Evolutionary conservation across 2,797 vertebrate species (phyloP).

Genomic region (Toxotes lorentzi): DNA sequence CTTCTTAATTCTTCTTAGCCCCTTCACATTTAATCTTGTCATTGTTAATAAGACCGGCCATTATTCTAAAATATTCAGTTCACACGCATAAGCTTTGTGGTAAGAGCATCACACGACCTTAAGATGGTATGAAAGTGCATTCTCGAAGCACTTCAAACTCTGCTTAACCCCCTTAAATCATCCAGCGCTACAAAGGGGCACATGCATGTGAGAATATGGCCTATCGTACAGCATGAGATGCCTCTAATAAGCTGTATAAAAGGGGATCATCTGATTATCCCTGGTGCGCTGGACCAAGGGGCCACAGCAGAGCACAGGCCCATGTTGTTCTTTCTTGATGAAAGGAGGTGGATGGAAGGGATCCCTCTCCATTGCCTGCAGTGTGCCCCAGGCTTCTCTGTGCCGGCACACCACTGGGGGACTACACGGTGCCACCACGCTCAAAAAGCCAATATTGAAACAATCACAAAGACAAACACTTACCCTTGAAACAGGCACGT

Average conservation of each 20-base stretch:
- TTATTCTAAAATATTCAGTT: slow-evolving; percentile 62
- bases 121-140: slow-evolving; percentile 68
- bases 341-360: slow-evolving; percentile 82
- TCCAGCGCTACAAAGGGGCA: slow-evolving; percentile 71
- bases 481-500: slow-evolving; percentile 80
- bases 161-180: slow-evolving; percentile 76
- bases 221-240: slow-evolving; percentile 76
- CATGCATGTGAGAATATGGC: slow-evolving; percentile 78
- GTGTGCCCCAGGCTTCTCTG: slow-evolving; percentile 79
- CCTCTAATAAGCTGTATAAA: slow-evolving; percentile 85
- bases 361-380: slow-evolving; percentile 82
- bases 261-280: slow-evolving; percentile 84
- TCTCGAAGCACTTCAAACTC: slow-evolving; percentile 73
- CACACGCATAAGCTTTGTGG: slow-evolving; percentile 57
- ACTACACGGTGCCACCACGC: slow-evolving; percentile 70
- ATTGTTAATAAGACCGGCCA: slow-evolving; percentile 74
- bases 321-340: slow-evolving; percentile 83
- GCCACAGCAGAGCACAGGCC: slow-evolving; percentile 71
- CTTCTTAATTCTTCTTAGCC: slow-evolving; percentile 78
- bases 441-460: slow-evolving; percentile 84
- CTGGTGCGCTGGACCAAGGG: slow-evolving; percentile 79
- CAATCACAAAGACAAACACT: slow-evolving; percentile 81
- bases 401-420: slow-evolving; percentile 65
- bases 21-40: slow-evolving; percentile 80
- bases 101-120: slow-evolving; percentile 68